A percentile compares a stretch with the other conserved stretches of the same genome.
Evolutionary conservation across 2,888 invertebrate species (phyloP).

Genomic region (Corbicula japonica): DNA sequence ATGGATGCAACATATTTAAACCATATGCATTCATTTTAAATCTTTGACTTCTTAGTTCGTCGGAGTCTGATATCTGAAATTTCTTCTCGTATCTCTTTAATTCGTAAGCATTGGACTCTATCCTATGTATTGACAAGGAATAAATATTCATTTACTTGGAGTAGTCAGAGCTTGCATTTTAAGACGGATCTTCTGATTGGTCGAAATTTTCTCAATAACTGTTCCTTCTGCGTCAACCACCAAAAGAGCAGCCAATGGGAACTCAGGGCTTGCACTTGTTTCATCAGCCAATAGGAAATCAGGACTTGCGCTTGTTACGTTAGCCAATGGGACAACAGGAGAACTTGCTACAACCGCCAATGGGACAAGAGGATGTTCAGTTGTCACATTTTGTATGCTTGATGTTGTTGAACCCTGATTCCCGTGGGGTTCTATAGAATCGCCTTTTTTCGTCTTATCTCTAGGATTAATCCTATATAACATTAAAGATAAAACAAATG

Average conservation of each 20-base stretch:
- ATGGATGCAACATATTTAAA: not conserved
- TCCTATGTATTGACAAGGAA: not conserved
- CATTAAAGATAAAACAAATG: too few relatives aligned
- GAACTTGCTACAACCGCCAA: too few relatives aligned
- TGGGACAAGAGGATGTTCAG: too few relatives aligned
- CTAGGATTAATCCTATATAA: too few relatives aligned
- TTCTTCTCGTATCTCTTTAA: too few relatives aligned
- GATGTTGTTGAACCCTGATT: too few relatives aligned
- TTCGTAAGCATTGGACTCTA: not conserved
- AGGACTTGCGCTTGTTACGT: not conserved
- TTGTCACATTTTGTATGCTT: too few relatives aligned
- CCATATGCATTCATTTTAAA: not conserved
- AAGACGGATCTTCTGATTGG: slow-evolving; percentile 12
- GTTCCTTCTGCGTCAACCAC: not conserved
- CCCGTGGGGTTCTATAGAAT: too few relatives aligned
- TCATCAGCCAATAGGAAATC: too few relatives aligned
- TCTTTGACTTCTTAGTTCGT: not conserved
- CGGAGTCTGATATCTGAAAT: too few relatives aligned
- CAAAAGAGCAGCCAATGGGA: not conserved
- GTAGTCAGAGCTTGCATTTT: slow-evolving; percentile 10
- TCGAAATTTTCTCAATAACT: not conserved
- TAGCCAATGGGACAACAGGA: too few relatives aligned
- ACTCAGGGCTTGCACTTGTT: not conserved
- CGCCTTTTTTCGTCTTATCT: too few relatives aligned
- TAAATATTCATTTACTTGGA: not conserved